Evolutionary conservation across 2,797 vertebrate genomes (phyloP), one percentile per base, ranked within the genome.

Genomic region (Atherinosoma microstoma): DNA sequence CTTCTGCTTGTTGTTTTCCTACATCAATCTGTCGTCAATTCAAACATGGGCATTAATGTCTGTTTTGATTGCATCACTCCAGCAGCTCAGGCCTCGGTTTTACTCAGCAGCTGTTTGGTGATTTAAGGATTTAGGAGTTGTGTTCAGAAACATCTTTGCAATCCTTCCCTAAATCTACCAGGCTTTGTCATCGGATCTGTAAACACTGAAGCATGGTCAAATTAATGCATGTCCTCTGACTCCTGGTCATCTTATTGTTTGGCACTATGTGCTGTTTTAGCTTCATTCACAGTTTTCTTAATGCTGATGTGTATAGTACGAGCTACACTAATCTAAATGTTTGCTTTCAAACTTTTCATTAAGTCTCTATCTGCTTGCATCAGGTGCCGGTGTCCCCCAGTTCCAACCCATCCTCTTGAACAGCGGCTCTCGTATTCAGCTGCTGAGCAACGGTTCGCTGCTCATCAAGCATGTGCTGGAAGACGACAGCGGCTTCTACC

Each of bases 401-500:
- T 99, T 99, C 91, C 97, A 98, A 91, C 96, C 97, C 0, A 98
- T 99, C 57, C 94, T 94, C 20, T 83, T 99, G 89, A 99, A 97
- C 32, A 97, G 97, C 0, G 94, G 93, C 69, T 95, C 94, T 47
- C 96, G 98, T 0, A 95, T 99, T 83, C 96, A 98, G 93, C 96
- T 98, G 80, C 96, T 99, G 81, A 96, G 94, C 76, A 98, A 98
- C 3, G 98, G 98, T 27, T 99, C 98, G 2, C 86, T 99, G 91
- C 90, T 99, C 77, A 99, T 99, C 84, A 99, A 99, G 85, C 98
- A 99, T 0, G 97, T 99, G 42, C 94, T 99, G 91, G 97, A 99
- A 82, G 98, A 99, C 75, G 98, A 99, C 94, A 97, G 95, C 54
- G 98, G 98, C 89, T 99, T 98, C 94, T 99, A 99, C 94, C 96